Percentiles rank a stretch among this genome's conserved stretches.
phyloP scores from a whole-genome alignment of 2,797 vertebrate genomes.

The Mus spretus region DNA sequence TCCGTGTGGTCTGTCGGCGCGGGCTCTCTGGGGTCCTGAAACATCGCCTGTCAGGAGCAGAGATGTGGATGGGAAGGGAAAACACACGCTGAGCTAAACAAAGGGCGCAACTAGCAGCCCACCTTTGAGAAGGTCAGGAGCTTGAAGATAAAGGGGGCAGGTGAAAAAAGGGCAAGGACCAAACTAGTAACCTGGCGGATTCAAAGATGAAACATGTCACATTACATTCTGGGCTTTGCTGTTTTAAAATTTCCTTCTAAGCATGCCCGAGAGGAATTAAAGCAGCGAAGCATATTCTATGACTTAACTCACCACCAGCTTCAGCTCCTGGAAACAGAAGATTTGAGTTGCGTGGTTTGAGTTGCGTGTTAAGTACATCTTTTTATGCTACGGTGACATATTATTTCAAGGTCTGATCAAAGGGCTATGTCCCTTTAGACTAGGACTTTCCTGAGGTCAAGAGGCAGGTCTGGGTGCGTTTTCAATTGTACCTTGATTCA shows the following conservation, averaged over 20 bases:
- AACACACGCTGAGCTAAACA: neutral
- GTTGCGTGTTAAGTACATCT: neutral
- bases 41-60: constrained; percentile 65
- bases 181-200: neutral
- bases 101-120: neutral
- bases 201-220: neutral
- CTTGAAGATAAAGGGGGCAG: neutral
- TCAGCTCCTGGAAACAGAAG: neutral
- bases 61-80: constrained; percentile 37
- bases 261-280: constrained; percentile 50
- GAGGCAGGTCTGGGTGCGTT: neutral
- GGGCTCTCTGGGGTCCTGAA: constrained; percentile 75
- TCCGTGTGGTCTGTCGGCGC: constrained; percentile 58
- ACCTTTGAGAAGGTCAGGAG: constrained; percentile 27
- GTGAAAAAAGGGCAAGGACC: neutral
- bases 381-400: neutral
- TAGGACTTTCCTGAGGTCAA: neutral
- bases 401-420: neutral
- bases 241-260: constrained; percentile 67
- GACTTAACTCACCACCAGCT: constrained; percentile 47
- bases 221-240: constrained; percentile 36
- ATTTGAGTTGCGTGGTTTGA: neutral
- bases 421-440: neutral
- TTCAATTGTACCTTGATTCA: neutral
- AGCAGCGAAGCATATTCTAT: neutral